Evolutionary conservation across 2,888 invertebrate species (phyloP), one percentile per base, ranked within the genome.

Genomic region (Gryllus longicercus): DNA sequence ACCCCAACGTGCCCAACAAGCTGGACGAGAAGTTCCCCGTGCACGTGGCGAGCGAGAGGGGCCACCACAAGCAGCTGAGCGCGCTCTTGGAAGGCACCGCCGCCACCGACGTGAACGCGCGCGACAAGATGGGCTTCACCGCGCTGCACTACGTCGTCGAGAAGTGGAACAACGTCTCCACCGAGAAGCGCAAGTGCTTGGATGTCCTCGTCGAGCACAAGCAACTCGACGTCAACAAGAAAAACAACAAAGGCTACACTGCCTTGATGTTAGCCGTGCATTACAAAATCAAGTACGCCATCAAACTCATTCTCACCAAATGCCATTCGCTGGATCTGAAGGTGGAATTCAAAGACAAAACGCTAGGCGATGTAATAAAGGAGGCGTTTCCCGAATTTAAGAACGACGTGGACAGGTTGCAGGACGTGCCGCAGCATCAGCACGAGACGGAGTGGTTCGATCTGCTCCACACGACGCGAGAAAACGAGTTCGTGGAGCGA

Each of bases 321-420:
- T 2, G 86, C 91, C 16, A 89, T 91, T 84, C 84, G 92, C 51
- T 92, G 92, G 83, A 87, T 14, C n/a, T 79, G 14, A 76, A 76
- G 10, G 50, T 18, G 51, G 81, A 86, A 88, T 81, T 86, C 88
- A 82, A 88, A 76, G 16, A 74, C 18, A 75, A 76, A 12, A 23
- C 14, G 14, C 63, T 63, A 18, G n/a, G 63, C 14, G 16, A 63
- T 5, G n/a, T 63, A 0, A 63, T 63, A 16, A n/a, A 18, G 8
- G 63, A 63, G 1, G 8, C 5, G 14, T 63, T 18, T 63, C 63
- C 63, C n/a, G 63, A 63, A 18, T 63, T 63, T 16, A n/a, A 63
- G 63, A 63, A 8, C n/a, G n/a, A 63, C 4, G 16, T 63, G 3
- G 14, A 14, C 14, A 4, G 16, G 14, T 16, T n/a, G 63, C n/a